Evolutionary conservation across 2,113 vertebrate species (phyloP).

Genomic region (Garra rufa): DNA sequence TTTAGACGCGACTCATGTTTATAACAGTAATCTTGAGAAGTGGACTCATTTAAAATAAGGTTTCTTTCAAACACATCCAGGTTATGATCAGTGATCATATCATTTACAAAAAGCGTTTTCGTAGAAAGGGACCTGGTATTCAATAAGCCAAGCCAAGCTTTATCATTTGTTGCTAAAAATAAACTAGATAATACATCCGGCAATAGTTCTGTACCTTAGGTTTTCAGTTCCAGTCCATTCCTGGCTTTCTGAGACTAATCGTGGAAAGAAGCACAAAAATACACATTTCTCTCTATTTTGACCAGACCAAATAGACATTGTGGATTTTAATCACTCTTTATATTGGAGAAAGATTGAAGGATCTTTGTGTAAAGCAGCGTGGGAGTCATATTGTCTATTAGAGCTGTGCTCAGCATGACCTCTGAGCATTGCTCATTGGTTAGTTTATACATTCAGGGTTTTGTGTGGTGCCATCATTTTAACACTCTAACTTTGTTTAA

Average conservation of each 20-base stretch:
- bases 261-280: background rate
- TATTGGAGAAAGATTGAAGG: background rate
- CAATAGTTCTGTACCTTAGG: background rate
- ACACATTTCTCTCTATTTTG: background rate
- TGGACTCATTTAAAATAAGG: no score
- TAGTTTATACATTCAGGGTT: conserved; percentile 33
- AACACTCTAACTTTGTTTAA: conserved; percentile 50
- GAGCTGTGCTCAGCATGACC: background rate
- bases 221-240: background rate
- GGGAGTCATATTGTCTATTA: conserved; percentile 2
- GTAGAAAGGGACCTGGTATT: no score
- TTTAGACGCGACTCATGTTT: no score
- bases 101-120: no score
- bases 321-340: background rate
- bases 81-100: no score
- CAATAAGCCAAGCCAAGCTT: no score
- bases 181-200: background rate
- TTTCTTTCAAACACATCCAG: no score
- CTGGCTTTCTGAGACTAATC: background rate
- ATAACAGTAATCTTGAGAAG: no score
- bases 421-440: background rate
- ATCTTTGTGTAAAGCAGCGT: background rate
- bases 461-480: conserved; percentile 36
- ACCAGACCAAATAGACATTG: background rate
- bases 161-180: background rate